phyloP scores from a whole-genome alignment of 35 echinoderm and acorn worm genomes.

The Heliocidaris erythrogramma region DNA sequence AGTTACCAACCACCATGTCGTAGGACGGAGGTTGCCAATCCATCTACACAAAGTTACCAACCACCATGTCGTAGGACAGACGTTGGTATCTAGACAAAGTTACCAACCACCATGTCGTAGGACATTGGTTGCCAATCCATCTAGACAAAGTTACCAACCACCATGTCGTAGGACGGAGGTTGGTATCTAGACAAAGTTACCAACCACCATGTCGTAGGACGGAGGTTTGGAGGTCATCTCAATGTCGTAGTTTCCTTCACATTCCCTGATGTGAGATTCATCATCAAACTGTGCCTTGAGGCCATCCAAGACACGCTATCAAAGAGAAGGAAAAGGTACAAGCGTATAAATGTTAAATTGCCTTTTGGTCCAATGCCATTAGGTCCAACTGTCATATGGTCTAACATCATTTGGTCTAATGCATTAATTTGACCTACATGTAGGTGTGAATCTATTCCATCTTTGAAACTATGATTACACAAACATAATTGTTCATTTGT shows the following conservation, averaged over 20 bases:
- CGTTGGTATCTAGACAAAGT: background rate
- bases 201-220: constrained; percentile 37
- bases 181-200: background rate
- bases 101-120: constrained; percentile 25
- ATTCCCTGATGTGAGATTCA: constrained; percentile 43
- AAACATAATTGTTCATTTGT: background rate
- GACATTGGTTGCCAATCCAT: constrained; percentile 39
- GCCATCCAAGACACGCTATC: constrained; percentile 51
- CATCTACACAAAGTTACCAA: too few relatives aligned
- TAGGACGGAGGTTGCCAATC: constrained; percentile 52
- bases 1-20: constrained; percentile 5
- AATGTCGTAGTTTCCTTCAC: background rate
- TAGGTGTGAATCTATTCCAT: background rate
- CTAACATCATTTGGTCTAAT: background rate
- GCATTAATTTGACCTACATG: background rate
- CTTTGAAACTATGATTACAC: background rate
- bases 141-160: too few relatives aligned
- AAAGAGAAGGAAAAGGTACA: background rate
- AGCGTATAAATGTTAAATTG: background rate
- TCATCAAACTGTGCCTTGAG: constrained; percentile 58
- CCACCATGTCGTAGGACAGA: too few relatives aligned
- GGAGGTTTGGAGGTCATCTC: constrained; percentile 38
- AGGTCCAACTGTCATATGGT: too few relatives aligned
- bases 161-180: too few relatives aligned
- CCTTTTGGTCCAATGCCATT: background rate